phyloP scores from a whole-genome alignment of 2,888 invertebrate genomes.

The Lithophane ornitopus region DNA sequence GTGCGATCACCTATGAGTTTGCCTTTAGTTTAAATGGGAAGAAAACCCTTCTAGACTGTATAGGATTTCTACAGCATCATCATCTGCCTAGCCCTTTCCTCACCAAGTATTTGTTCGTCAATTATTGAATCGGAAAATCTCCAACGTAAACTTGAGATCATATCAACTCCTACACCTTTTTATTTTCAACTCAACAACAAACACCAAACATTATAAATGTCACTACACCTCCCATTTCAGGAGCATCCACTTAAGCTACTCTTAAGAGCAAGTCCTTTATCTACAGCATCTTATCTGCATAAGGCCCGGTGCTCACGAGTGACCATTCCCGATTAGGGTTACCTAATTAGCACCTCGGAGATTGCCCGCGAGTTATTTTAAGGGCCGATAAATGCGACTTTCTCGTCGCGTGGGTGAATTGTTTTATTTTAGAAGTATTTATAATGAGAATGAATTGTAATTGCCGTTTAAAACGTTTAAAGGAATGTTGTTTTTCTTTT shows the following conservation, averaged over 20 bases:
- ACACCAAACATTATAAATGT: neutral
- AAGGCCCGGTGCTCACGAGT: constrained; percentile 57
- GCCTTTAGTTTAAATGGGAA: neutral
- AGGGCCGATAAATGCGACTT: constrained; percentile 66
- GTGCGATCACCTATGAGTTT: neutral
- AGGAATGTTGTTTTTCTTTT: constrained; percentile 21
- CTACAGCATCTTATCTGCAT: constrained; percentile 63
- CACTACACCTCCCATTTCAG: constrained; percentile 25
- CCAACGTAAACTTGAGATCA: neutral
- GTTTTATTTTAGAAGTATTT: constrained; percentile 54
- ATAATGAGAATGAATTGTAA: constrained; percentile 60
- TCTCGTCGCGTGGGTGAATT: constrained; percentile 52
- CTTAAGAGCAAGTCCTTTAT: constrained; percentile 54
- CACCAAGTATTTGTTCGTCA: no score
- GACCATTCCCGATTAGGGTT: constrained; percentile 70
- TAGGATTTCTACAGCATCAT: no score
- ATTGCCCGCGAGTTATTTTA: constrained; percentile 65
- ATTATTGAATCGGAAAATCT: neutral
- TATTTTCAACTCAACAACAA: neutral
- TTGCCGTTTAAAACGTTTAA: constrained; percentile 28
- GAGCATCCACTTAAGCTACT: constrained; percentile 45
- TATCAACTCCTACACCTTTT: neutral
- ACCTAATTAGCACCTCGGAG: constrained; percentile 72
- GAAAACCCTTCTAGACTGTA: neutral
- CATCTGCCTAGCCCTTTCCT: no score